A percentile compares a stretch with the other conserved stretches of the same genome.
phyloP scores from a whole-genome alignment of 2,113 vertebrate genomes.

The Glaucidium brasilianum region DNA sequence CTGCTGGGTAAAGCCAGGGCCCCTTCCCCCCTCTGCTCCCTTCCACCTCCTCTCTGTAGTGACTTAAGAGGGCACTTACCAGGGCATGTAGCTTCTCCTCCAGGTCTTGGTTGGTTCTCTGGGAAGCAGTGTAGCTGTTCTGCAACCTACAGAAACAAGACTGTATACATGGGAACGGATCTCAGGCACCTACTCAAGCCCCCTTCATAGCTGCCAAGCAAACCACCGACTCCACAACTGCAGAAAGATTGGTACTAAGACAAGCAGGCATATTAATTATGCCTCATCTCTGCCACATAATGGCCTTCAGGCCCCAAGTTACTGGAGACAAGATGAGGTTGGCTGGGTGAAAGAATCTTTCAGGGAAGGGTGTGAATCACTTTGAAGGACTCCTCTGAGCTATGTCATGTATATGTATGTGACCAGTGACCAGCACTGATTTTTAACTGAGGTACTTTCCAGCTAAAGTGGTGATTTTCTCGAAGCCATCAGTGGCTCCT shows the following conservation, averaged over 20 bases:
- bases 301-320: neutral
- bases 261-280: neutral
- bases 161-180: neutral
- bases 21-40: neutral
- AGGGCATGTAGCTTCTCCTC: slow-evolving; percentile 95
- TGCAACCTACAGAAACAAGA: slow-evolving; percentile 81
- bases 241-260: neutral
- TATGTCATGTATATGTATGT: neutral
- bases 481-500: neutral
- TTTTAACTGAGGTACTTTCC: neutral
- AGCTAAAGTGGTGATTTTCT: neutral
- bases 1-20: neutral
- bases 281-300: neutral
- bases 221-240: neutral
- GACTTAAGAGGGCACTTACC: slow-evolving; percentile 72
- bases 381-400: neutral
- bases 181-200: neutral
- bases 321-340: neutral
- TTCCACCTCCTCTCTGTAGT: neutral
- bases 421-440: neutral
- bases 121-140: slow-evolving; percentile 96
- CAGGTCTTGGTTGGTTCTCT: slow-evolving; percentile 95
- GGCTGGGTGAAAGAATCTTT: neutral
- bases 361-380: neutral
- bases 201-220: neutral